These are phyloP conservation scores for Pemphredon lugubris DNA, from an alignment of 2,888 invertebrate species.

Conservation along the genomic window DNA sequence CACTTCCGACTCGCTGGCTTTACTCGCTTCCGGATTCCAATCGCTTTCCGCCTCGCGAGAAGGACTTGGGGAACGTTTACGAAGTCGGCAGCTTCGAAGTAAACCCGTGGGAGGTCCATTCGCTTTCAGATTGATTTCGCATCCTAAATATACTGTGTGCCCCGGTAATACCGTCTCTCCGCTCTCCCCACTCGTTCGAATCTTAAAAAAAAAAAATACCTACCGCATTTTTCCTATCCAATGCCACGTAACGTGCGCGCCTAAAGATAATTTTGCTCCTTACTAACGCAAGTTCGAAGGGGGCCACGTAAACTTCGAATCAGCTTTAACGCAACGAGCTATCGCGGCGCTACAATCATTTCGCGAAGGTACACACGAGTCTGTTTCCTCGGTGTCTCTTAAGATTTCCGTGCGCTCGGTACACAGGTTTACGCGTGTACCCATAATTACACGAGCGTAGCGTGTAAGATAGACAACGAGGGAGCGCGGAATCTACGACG, in stretches of 20 bases:
- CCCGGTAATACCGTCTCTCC: slow-evolving; percentile 7
- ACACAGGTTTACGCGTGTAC: slow-evolving; percentile 21
- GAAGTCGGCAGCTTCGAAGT: slow-evolving; percentile 41
- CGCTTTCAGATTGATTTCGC: slow-evolving; percentile 3
- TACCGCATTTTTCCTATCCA: no score
- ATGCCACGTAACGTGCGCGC: no score
- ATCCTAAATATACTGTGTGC: slow-evolving; percentile 12
- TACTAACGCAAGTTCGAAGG: no score
- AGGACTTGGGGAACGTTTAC: slow-evolving; percentile 51
- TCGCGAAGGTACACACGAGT: slow-evolving; percentile 22
- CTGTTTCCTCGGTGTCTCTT: slow-evolving; percentile 18
- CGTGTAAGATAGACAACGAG: slow-evolving; percentile 3
- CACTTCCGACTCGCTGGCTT: slow-evolving; percentile 64
- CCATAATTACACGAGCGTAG: slow-evolving; percentile 32
- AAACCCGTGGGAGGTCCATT: slow-evolving; percentile 34
- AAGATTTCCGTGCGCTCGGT: slow-evolving; percentile 5
- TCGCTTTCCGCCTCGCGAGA: slow-evolving; percentile 53
- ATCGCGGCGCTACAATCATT: slow-evolving; percentile 7
- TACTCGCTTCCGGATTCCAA: slow-evolving; percentile 65
- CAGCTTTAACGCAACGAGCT: no score
- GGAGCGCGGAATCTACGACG: not conserved
- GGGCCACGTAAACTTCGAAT: no score
- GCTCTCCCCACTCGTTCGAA: no score
- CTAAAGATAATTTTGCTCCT: no score
- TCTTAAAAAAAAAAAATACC: no score